These are phyloP conservation scores for Montifringilla adamsi DNA, from an alignment of 2,113 vertebrate species.

Conservation along the genomic window DNA sequence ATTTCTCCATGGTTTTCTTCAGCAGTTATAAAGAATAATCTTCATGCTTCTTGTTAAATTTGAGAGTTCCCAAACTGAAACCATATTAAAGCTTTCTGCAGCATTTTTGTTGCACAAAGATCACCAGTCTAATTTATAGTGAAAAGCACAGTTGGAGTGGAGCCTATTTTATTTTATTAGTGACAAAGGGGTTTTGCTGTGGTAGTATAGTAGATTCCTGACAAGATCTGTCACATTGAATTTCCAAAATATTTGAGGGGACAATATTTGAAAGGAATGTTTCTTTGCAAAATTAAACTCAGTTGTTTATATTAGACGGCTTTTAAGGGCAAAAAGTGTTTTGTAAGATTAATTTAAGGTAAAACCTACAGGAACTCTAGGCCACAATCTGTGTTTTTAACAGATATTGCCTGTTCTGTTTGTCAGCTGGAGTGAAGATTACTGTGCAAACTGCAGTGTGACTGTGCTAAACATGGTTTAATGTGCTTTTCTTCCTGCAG, in stretches of 20 bases:
- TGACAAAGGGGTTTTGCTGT: neutral
- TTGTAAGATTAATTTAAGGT: neutral
- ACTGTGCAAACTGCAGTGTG: neutral
- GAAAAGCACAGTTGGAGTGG: neutral
- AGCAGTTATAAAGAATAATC: neutral
- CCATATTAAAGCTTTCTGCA: neutral
- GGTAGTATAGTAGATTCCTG: neutral
- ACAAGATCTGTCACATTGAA: neutral
- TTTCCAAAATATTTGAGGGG: neutral
- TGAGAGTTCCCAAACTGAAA: neutral
- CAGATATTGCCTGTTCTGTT: neutral
- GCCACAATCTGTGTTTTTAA: neutral
- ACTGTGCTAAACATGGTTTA: neutral
- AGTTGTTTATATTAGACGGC: neutral
- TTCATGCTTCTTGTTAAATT: neutral
- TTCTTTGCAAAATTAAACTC: neutral
- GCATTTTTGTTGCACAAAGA: neutral
- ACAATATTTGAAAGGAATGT: neutral
- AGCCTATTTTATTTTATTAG: neutral
- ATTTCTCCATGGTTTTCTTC: neutral
- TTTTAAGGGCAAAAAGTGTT: neutral
- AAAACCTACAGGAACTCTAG: neutral
- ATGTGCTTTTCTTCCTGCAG: constrained; percentile 49
- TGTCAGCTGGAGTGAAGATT: neutral
- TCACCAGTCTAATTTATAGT: neutral